Evolutionary conservation across 2,113 vertebrate genomes (phyloP), one percentile per base, ranked within the genome.

Genomic region (Ammodytes marinus): DNA sequence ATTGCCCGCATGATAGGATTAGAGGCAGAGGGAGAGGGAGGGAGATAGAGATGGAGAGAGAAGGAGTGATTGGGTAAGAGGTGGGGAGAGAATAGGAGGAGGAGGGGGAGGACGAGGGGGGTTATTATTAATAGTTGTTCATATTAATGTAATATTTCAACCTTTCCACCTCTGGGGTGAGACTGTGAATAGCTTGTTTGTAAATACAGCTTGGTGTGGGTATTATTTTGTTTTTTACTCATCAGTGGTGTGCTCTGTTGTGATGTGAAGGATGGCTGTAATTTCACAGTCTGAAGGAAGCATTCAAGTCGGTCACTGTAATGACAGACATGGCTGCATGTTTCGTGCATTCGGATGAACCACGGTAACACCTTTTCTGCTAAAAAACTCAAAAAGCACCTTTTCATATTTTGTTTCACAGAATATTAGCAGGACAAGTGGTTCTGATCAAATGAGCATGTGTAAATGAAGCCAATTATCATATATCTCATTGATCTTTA

Each of bases 1-100:
- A 98, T 93, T 97, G 96, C 97, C 96, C 92, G 95, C 96, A 96
- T 97, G 97, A 98, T 97, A 97, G 97, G 97, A 98, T 99, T 98
- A 99, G 93, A 94, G 92, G 82, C 84, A 91, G 90, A 83, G 90
- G 60, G 70, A 45, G 74, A 78, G 55, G 37, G 65, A 79, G 65
- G 69, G 87, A 83, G 84, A 88, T 71, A 92, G 90, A 92, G 86
- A 79, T 85, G 84, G 86, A 89, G 90, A 85, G 83, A 78, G 84
- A 78, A 89, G 83, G 71, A 88, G 85, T 89, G 93, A 93, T 90
- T 95, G 89, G 89, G 91, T 82, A 83, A 89, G 74, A 83, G 89
- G 87, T 83, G 84, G 77, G 50, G 60, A 77, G 71, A 74, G 77
- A 74, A 61, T 59, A 93, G 93, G 95, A 95, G 57, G 27, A 27